These are phyloP conservation scores for Gymnopithys bicolor DNA, from an alignment of 2,797 vertebrate genomes.

Conservation along the genomic window DNA sequence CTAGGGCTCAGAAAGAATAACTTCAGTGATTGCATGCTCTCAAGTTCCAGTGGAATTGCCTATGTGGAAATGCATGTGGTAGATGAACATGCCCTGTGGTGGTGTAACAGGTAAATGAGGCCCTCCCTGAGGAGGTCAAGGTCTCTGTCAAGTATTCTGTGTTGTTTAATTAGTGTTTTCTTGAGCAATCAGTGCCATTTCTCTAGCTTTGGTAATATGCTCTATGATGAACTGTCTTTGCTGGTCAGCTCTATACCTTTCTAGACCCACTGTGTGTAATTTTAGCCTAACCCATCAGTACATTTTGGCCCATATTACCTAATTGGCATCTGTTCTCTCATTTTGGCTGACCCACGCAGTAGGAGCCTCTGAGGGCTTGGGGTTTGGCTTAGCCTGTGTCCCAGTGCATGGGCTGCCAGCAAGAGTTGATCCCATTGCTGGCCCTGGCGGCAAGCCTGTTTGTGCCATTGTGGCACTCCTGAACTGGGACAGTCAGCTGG, in stretches of 20 bases:
- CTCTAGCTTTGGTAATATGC: not conserved
- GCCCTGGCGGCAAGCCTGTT: rapidly evolving
- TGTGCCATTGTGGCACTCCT: not conserved
- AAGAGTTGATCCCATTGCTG: not conserved
- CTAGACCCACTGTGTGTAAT: not conserved
- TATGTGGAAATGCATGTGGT: not conserved
- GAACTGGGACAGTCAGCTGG: not conserved
- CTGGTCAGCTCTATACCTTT: not conserved
- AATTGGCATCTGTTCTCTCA: not conserved
- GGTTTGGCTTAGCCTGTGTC: not conserved
- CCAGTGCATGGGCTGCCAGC: not conserved
- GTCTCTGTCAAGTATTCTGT: not conserved
- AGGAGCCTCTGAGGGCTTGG: not conserved
- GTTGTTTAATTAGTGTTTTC: not conserved
- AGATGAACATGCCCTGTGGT: not conserved
- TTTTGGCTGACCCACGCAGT: not conserved
- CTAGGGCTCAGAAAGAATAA: not conserved
- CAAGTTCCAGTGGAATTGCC: not conserved
- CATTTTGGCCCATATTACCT: not conserved
- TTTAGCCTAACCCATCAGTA: not conserved
- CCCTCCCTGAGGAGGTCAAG: not conserved
- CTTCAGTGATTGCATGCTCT: not conserved
- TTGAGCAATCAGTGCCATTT: not conserved
- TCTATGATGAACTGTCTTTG: not conserved
- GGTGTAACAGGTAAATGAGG: not conserved